Percentiles rank a stretch among this genome's conserved stretches.
These are phyloP conservation scores for Calliopsis andreniformis DNA, from an alignment of 1,140 invertebrate species.

Conservation along the genomic window DNA sequence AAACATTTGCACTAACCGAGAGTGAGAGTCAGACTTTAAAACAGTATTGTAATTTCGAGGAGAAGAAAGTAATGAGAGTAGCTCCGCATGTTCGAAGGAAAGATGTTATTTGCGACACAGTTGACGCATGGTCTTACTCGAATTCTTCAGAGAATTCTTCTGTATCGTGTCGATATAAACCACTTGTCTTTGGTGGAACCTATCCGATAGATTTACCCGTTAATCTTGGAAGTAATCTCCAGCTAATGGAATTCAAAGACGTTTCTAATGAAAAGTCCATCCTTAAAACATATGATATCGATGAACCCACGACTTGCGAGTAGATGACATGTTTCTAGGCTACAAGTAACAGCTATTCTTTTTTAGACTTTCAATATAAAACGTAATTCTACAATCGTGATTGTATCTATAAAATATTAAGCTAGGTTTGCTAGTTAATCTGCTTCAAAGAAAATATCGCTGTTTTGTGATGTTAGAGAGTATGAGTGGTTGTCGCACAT, in stretches of 20 bases:
- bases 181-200: slow-evolving; percentile 90
- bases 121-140: slow-evolving; percentile 82
- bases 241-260: slow-evolving; percentile 36
- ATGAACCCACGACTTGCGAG: slow-evolving; percentile 81
- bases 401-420: slow-evolving; percentile 18
- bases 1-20: neutral
- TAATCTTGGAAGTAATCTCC: slow-evolving; percentile 56
- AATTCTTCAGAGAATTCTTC: slow-evolving; percentile 18
- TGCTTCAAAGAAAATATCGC: neutral
- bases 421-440: slow-evolving; percentile 4
- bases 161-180: slow-evolving; percentile 79
- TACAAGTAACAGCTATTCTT: neutral
- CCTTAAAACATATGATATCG: slow-evolving; percentile 84
- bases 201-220: slow-evolving; percentile 89
- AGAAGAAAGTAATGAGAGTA: slow-evolving; percentile 77
- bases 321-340: slow-evolving; percentile 38
- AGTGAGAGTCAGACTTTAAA: slow-evolving; percentile 64
- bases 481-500: neutral
- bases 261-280: slow-evolving; percentile 27
- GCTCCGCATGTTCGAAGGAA: slow-evolving; percentile 79
- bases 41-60: slow-evolving; percentile 78
- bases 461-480: slow-evolving; percentile 15
- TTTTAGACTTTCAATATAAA: neutral
- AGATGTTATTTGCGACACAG: slow-evolving; percentile 84
- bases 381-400: neutral